These are phyloP conservation scores for Heterodera schachtii DNA, from an alignment of 1,140 invertebrate species.

Conservation along the genomic window DNA sequence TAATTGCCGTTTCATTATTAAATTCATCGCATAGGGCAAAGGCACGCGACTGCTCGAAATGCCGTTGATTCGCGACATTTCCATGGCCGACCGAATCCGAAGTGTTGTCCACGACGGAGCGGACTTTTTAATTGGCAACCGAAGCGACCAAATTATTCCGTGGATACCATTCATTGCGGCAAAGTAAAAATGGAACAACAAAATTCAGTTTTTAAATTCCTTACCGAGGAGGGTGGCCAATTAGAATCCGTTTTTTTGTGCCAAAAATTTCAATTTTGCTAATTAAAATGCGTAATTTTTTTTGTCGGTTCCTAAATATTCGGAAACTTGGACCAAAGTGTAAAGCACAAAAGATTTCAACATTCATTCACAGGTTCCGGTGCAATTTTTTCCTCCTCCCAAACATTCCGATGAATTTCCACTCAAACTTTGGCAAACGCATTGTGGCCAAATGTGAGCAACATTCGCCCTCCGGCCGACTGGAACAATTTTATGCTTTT, in stretches of 20 bases:
- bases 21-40: neutral
- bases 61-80: neutral
- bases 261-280: too few relatives aligned
- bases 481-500: neutral
- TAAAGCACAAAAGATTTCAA: too few relatives aligned
- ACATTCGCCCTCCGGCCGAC: neutral
- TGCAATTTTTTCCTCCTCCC: neutral
- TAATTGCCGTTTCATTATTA: too few relatives aligned
- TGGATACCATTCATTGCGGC: neutral
- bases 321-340: too few relatives aligned
- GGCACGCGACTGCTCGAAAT: neutral
- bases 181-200: neutral
- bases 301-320: too few relatives aligned
- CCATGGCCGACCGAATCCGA: neutral
- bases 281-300: too few relatives aligned
- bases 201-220: too few relatives aligned
- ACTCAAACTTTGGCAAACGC: neutral
- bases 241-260: too few relatives aligned
- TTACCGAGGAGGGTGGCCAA: too few relatives aligned
- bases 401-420: neutral
- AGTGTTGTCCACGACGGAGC: neutral
- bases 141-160: neutral
- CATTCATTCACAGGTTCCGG: neutral
- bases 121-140: neutral
- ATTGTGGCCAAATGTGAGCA: neutral